Evolutionary conservation across 2,113 vertebrate genomes (phyloP), one percentile per base, ranked within the genome.

Genomic region (Silurus asotus): DNA sequence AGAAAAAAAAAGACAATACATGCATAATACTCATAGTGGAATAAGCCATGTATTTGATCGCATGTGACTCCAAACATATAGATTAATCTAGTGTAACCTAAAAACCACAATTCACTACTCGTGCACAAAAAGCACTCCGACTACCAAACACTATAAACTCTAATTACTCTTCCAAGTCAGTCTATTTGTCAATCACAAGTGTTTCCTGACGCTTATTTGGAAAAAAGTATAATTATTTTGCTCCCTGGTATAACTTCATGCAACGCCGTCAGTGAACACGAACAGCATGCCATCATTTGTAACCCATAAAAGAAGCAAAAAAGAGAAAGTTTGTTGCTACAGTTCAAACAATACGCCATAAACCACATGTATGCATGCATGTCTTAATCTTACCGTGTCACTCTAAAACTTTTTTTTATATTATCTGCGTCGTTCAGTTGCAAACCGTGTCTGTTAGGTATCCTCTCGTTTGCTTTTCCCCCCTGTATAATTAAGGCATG

Each of bases 361-460:
- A 19, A n/a, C 62, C 14, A n/a, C 58, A 51, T 37, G 28, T 37
- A 25, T 3, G 7, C 15, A 6, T 62, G 56, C 45, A 56, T 1
- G 80, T 17, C 80, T 53, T 23, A 28, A 25, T 51, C 80, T 82
- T 67, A 82, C 80, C 80, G 80, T 51, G 61, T 65, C 80, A 53
- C 23, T 17, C 2, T 25, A 51, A 82, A 67, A 51, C 45, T 13
- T 25, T 37, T 37, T 37, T 37, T 2, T 37, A 37, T 37, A 37
- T 37, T 37, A 37, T 37, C 3, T 37, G 37, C 37, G 37, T 37
- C 9, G 58, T 62, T 49, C 17, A 25, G 45, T 25, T 53, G 5
- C 6, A 82, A 65, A 25, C 80, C 80, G 62, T 37, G 37, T 37
- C 2, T 37, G 37, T 65, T 64, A 65, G 51, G 28, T 48, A 48